Evolutionary conservation across 2,113 vertebrate genomes (phyloP).

Genomic region (Cavia porcellus): DNA sequence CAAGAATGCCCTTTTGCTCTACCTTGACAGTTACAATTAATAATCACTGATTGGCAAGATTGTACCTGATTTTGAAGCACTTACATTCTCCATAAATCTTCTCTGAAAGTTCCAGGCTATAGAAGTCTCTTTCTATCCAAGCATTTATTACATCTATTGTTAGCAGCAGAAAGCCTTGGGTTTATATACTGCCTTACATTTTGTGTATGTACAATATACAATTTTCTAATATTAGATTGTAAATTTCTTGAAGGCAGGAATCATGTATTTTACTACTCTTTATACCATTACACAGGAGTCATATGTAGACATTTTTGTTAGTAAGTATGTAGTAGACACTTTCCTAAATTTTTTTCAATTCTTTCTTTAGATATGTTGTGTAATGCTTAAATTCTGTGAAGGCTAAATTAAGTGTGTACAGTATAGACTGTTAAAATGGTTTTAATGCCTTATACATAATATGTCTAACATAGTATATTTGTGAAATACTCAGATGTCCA

Average conservation of each 20-base stretch:
- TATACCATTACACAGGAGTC: constrained; percentile 22
- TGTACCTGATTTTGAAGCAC: constrained; percentile 53
- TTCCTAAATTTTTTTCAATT: constrained; percentile 51
- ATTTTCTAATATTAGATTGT: constrained; percentile 35
- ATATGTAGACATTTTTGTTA: constrained; percentile 37
- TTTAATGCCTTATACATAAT: background rate
- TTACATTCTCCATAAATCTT: constrained; percentile 35
- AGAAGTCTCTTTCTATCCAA: constrained; percentile 27
- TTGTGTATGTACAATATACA: constrained; percentile 36
- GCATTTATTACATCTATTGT: background rate
- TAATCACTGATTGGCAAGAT: constrained; percentile 7
- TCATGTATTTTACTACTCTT: constrained; percentile 49
- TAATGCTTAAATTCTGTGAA: constrained; percentile 60
- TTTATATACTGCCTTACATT: constrained; percentile 42
- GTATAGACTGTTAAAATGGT: constrained; percentile 49
- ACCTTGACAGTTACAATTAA: constrained; percentile 3
- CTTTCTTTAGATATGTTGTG: constrained; percentile 35
- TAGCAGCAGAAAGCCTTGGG: background rate
- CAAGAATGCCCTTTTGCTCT: constrained; percentile 53
- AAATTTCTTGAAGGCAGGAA: constrained; percentile 43
- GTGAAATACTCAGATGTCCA: constrained; percentile 23
- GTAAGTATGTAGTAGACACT: background rate
- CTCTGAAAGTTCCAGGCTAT: background rate
- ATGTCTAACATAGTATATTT: constrained; percentile 2
- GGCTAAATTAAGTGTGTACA: constrained; percentile 17